These are phyloP conservation scores for Phenganax stokvisi DNA, from an alignment of 92 coral and sea anemone genomes.

Conservation along the genomic window DNA sequence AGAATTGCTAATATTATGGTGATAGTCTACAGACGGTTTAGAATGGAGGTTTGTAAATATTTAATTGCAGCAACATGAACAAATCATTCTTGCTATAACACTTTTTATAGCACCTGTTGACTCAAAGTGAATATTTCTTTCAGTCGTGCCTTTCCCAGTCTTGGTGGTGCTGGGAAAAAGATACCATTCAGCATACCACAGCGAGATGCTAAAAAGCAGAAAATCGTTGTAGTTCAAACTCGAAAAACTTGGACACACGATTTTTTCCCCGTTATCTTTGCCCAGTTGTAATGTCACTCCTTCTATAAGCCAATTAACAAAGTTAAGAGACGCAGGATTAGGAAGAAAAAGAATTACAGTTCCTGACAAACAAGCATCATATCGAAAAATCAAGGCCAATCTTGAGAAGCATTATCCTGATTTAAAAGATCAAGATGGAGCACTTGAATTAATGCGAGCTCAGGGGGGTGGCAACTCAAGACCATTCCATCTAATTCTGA, in stretches of 20 bases:
- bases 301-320: slow-evolving; percentile 26
- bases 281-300: slow-evolving; percentile 30
- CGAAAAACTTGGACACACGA: slow-evolving; percentile 47
- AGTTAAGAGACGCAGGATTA: slow-evolving; percentile 41
- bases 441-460: slow-evolving; percentile 46
- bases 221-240: slow-evolving; percentile 27
- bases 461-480: slow-evolving; percentile 41
- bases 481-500: slow-evolving; percentile 36
- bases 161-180: neutral
- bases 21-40: too few species aligned
- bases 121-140: neutral
- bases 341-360: slow-evolving; percentile 33
- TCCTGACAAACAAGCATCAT: slow-evolving; percentile 34
- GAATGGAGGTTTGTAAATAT: too few species aligned
- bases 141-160: slow-evolving; percentile 3
- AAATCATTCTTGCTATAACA: too few species aligned
- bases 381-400: slow-evolving; percentile 22
- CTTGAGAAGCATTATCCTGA: slow-evolving; percentile 42
- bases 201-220: neutral
- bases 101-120: neutral
- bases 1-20: too few species aligned
- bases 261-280: slow-evolving; percentile 39
- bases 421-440: slow-evolving; percentile 41
- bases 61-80: too few species aligned
- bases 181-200: neutral